These are phyloP conservation scores for Acleris sparsana DNA, from an alignment of 2,888 invertebrate genomes.

Conservation along the genomic window DNA sequence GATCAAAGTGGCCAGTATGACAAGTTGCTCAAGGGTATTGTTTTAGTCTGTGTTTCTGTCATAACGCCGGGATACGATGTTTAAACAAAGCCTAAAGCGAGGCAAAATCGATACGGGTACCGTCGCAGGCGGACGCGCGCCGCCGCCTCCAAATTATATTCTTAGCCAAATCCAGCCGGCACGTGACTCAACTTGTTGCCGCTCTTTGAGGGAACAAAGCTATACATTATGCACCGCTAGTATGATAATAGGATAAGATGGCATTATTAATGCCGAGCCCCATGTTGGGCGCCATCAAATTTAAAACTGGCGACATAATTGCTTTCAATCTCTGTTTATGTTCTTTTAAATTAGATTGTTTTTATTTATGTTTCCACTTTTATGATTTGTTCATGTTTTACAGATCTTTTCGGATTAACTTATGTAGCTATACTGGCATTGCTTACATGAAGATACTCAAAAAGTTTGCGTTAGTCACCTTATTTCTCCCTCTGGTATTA, in stretches of 20 bases:
- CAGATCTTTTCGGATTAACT: neutral
- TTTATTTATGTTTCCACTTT: neutral
- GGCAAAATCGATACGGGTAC: slow-evolving; percentile 74
- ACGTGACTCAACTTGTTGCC: slow-evolving; percentile 83
- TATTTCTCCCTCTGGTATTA: slow-evolving; percentile 41
- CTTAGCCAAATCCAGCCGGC: slow-evolving; percentile 69
- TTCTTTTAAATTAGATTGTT: slow-evolving; percentile 2
- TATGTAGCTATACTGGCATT: slow-evolving; percentile 9
- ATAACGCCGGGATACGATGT: slow-evolving; percentile 54
- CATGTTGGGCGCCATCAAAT: slow-evolving; percentile 62
- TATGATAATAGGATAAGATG: slow-evolving; percentile 52
- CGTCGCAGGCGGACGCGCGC: slow-evolving; percentile 73
- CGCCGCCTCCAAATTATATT: slow-evolving; percentile 72
- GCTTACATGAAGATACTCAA: slow-evolving; percentile 17
- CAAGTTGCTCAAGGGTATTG: slow-evolving; percentile 23
- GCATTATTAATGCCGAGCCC: slow-evolving; percentile 57
- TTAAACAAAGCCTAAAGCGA: slow-evolving; percentile 68
- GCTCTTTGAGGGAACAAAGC: slow-evolving; percentile 51
- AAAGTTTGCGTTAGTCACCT: slow-evolving; percentile 44
- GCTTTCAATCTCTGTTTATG: neutral
- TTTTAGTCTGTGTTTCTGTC: slow-evolving; percentile 51
- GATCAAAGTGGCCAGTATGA: slow-evolving; percentile 42
- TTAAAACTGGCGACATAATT: slow-evolving; percentile 25
- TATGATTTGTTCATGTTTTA: neutral
- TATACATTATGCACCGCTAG: slow-evolving; percentile 44